A percentile compares a stretch with the other conserved stretches of the same genome.
Evolutionary conservation across 2,113 vertebrate species (phyloP).

Genomic region (Eulemur macaco): DNA sequence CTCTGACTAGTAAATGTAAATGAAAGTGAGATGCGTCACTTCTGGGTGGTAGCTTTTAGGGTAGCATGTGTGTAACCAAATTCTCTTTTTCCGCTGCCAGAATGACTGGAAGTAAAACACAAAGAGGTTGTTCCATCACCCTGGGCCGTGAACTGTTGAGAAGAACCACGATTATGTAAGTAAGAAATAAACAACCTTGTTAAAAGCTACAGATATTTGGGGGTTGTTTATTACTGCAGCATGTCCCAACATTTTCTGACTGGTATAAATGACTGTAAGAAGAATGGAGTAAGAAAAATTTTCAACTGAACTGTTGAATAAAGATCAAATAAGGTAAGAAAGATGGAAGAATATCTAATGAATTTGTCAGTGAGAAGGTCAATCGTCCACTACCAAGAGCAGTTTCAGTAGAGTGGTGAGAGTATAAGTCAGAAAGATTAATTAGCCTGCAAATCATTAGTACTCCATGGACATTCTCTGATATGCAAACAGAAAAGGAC

Average conservation of each 20-base stretch:
- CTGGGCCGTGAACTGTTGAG: not conserved
- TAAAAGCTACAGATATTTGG: not conserved
- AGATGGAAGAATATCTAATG: not conserved
- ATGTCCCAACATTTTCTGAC: not conserved
- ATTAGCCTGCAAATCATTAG: not conserved
- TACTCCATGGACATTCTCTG: not conserved
- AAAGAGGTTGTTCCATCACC: not conserved
- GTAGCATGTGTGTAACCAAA: no score
- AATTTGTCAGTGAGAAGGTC: constrained; percentile 3
- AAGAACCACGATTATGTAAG: not conserved
- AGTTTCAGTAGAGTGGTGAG: not conserved
- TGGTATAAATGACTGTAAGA: not conserved
- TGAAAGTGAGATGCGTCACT: not conserved
- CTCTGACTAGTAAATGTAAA: not conserved
- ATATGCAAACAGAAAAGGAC: not conserved
- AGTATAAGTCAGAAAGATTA: constrained; percentile 37
- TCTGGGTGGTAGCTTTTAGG: not conserved
- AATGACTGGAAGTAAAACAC: not conserved
- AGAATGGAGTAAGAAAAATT: not conserved
- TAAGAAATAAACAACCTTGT: not conserved
- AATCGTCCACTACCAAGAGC: not conserved
- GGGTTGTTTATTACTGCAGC: not conserved
- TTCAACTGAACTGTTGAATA: not conserved
- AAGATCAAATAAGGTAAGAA: constrained; percentile 28
- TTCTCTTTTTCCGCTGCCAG: not conserved